These are phyloP conservation scores for Neodontobutis hainanensis DNA, from an alignment of 2,113 vertebrate genomes.

Conservation along the genomic window DNA sequence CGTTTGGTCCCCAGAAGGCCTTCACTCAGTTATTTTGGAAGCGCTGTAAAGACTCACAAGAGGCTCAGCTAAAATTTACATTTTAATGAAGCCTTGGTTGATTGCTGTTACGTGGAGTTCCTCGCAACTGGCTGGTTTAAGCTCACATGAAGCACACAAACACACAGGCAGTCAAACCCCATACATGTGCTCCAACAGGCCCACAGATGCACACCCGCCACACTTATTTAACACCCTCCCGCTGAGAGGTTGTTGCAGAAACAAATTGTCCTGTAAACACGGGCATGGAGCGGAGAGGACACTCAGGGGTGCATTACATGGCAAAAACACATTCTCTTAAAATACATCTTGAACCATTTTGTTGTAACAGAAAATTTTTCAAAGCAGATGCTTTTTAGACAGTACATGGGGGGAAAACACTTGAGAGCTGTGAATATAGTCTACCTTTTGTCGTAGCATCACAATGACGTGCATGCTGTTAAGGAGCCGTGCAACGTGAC, in stretches of 20 bases:
- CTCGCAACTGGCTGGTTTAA: slow-evolving; percentile 36
- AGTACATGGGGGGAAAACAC: slow-evolving; percentile 6
- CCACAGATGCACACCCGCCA: slow-evolving; percentile 23
- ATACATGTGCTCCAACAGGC: slow-evolving; percentile 11
- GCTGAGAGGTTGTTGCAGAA: slow-evolving; percentile 53
- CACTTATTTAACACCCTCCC: slow-evolving; percentile 49
- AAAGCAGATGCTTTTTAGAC: slow-evolving; percentile 17
- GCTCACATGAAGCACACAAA: slow-evolving; percentile 28
- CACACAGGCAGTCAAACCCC: slow-evolving; percentile 8
- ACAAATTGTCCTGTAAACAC: slow-evolving; percentile 60
- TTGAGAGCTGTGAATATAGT: slow-evolving; percentile 9
- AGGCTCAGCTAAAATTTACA: slow-evolving; percentile 64
- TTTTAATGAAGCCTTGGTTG: slow-evolving; percentile 72
- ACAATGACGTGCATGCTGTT: slow-evolving; percentile 43
- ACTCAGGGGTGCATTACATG: slow-evolving; percentile 28
- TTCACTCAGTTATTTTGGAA: slow-evolving; percentile 61
- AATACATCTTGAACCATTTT: slow-evolving; percentile 23
- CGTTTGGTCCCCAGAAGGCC: slow-evolving; percentile 54
- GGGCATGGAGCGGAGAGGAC: slow-evolving; percentile 26
- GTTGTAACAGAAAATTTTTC: slow-evolving; percentile 17
- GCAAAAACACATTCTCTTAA: slow-evolving; percentile 31
- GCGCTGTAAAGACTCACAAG: slow-evolving; percentile 63
- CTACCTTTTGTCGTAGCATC: slow-evolving; percentile 27
- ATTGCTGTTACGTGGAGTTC: slow-evolving; percentile 60
- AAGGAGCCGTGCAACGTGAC: slow-evolving; percentile 17